These are phyloP conservation scores for Homarus gammarus DNA, from an alignment of 2,888 invertebrate genomes.

Conservation along the genomic window DNA sequence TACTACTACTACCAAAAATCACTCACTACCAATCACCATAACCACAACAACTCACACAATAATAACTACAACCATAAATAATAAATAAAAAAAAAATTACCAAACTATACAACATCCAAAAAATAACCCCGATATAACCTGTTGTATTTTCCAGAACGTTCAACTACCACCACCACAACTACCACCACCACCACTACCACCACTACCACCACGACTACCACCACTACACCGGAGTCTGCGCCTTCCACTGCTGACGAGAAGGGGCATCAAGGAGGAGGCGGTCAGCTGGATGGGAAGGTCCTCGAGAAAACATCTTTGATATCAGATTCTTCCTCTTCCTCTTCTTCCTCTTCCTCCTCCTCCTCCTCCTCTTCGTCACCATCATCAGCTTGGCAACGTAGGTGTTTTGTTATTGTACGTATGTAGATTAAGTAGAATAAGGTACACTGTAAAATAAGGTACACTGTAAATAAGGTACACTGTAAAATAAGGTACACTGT, in stretches of 20 bases:
- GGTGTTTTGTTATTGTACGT: no score
- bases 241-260: background rate
- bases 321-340: background rate
- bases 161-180: background rate
- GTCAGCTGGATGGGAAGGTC: background rate
- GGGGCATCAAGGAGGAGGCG: no score
- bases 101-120: background rate
- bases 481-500: no score
- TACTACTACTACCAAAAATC: no score
- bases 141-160: background rate
- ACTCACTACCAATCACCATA: no score
- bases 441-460: no score
- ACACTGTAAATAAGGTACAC: no score
- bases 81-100: background rate
- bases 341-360: background rate
- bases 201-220: background rate
- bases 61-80: background rate
- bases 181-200: background rate
- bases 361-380: background rate
- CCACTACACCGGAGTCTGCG: background rate
- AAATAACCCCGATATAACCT: background rate
- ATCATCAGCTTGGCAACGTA: background rate
- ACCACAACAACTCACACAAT: no score
- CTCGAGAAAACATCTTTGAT: background rate
- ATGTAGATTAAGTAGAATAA: background rate